Evolutionary conservation across 2,888 invertebrate genomes (phyloP), one percentile per base, ranked within the genome.

Genomic region (Hipparchia semele): DNA sequence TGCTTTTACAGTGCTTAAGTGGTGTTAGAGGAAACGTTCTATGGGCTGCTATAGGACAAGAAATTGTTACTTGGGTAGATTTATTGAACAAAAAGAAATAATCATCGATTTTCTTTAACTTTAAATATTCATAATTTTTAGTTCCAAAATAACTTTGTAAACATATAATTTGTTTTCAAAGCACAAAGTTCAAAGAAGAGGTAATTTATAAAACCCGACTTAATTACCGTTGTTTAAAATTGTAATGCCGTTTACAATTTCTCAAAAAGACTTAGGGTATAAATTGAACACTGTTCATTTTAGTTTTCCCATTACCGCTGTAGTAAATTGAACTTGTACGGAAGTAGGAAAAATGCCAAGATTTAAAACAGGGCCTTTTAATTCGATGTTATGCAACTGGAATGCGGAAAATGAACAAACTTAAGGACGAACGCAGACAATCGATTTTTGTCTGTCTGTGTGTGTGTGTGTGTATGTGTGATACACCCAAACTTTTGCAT

Each of bases 291-390:
- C 64, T 56, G 71, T 74, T 70, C 72, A 66, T 73, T 70, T 66
- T 70, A 70, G 73, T 64, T 75, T 68, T 70, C 70, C 64, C 73
- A 60, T 73, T 73, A 73, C 54, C 49, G 64, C 67, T 70, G 66
- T 73, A 58, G 66, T 73, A 58, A 70, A 71, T 45, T 68, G 56
- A 73, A 71, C 65, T 68, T 46, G 68, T 65, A 60, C 70, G 54
- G 62, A 72, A 49, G 2, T 65, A 73, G 71, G 68, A 75, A 71
- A 61, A 54, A 13, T 69, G 73, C 71, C 75, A 73, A 73, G 73
- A 75, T 73, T 75, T 68, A 68, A 62, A 72, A 70, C 70, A 72
- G 66, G 70, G 72, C 74, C 53, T 74, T 74, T 74, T 74, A 75
- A 75, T 68, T 70, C 70, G 56, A 75, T 62, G 70, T 73, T 75